Percentiles rank a stretch among this genome's conserved stretches.
Conservation (phyloP, 2,888 invertebrate genomes). For the Thelaira solivaga region DNA sequence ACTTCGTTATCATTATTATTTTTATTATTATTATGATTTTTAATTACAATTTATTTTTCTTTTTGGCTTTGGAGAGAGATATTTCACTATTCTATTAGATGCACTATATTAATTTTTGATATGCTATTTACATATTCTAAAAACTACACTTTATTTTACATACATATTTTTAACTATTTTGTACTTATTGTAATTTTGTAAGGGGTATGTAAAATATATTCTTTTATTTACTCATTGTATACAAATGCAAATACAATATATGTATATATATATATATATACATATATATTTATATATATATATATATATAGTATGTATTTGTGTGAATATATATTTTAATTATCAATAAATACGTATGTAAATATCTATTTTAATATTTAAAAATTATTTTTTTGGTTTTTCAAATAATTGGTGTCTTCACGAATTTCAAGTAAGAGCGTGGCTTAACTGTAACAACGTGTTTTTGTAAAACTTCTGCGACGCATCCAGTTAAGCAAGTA, state of each 20-base stretch:
- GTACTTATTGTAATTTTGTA: too few relatives aligned
- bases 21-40: background rate
- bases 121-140: background rate
- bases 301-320: too few relatives aligned
- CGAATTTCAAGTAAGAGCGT: constrained; percentile 42
- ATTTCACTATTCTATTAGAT: background rate
- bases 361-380: background rate
- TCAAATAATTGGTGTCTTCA: constrained; percentile 16
- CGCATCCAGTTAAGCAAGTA: constrained; percentile 53
- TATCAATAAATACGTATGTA: background rate
- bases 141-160: background rate
- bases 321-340: background rate
- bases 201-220: too few relatives aligned
- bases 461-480: constrained; percentile 52
- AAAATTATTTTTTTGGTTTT: background rate
- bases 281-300: background rate
- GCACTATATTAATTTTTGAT: background rate
- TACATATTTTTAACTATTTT: background rate
- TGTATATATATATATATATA: background rate
- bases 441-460: constrained; percentile 53
- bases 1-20: background rate
- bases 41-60: background rate
- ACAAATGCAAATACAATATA: constrained; percentile 3
- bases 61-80: constrained; percentile 21
- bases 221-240: too few relatives aligned